Conservation (phyloP, 2,888 invertebrate genomes). For the Acrobasis suavella region DNA sequence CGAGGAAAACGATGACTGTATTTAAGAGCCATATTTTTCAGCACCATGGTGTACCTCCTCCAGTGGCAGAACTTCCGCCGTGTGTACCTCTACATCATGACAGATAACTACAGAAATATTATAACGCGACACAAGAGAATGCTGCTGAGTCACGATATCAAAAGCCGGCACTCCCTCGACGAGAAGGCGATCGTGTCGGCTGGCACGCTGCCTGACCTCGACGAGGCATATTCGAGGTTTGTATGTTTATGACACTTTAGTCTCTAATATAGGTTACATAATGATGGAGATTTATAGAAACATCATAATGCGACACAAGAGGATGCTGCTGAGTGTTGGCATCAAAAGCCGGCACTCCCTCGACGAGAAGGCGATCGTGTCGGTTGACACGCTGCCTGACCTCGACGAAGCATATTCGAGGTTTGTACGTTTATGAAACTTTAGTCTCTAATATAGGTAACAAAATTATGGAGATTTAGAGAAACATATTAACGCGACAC, state of each 20-base stretch:
- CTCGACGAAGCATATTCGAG: too few species aligned
- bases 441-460: too few species aligned
- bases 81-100: slow-evolving; percentile 95
- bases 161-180: slow-evolving; percentile 85
- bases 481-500: too few species aligned
- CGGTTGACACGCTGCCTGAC: slow-evolving; percentile 85
- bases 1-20: too few species aligned
- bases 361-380: slow-evolving; percentile 86
- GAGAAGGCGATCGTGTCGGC: slow-evolving; percentile 93
- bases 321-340: too few species aligned
- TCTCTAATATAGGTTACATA: too few species aligned
- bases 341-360: too few species aligned
- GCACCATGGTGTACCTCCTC: slow-evolving; percentile 90
- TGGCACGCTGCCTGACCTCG: slow-evolving; percentile 93
- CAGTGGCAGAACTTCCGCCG: slow-evolving; percentile 95
- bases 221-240: slow-evolving; percentile 92
- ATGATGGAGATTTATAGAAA: too few species aligned
- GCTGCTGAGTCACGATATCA: slow-evolving; percentile 88
- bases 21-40: slow-evolving; percentile 68
- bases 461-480: too few species aligned
- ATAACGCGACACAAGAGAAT: slow-evolving; percentile 91
- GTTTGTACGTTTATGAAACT: too few species aligned
- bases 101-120: slow-evolving; percentile 94
- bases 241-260: not conserved
- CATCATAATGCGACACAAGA: too few species aligned